Base-by-base conservation (phyloP, 2,113 vertebrate genomes). In the Sylvilagus bachmani region DNA sequence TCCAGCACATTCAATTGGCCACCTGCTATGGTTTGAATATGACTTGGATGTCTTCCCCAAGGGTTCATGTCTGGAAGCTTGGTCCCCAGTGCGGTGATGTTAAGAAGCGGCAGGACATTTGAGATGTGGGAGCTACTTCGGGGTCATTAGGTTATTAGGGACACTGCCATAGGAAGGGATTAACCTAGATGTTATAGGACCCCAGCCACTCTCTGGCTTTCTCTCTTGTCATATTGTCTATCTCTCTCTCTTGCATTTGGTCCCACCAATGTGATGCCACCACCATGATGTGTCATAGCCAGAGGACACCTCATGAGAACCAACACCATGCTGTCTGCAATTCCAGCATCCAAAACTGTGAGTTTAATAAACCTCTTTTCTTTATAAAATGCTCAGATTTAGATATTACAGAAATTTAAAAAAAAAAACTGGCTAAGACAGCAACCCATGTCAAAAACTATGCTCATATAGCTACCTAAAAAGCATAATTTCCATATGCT, bases 201-300 rank as follows among this genome's bases (percentile, higher is more conserved):
- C 1, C 10, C 19, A 4, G 3, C 25, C 1, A 14, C 33, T 61
- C 58, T 58, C n/a, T 84, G 67, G 22, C 29, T 83, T 75, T 49
- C 29, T 70, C 4, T 64, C 29, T 8, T 62, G 27, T 4, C 81
- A 24, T 55, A 11, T 36, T 4, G 31, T 25, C n/a, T 53, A n/a
- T 88, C 49, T 53, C n/a, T 88, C 49, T 21, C 16, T 82, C 25
- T 21, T 16, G 4, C 3, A 25, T 6, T 13, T 5, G 6, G 13
- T 49, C 22, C 16, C 36, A 13, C 24, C n/a, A 12, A 9, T 13
- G 27, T 16, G 10, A 27, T 84, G 49, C 27, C 25, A 14, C 16
- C 2, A 14, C 31, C 5, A 10, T 8, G 3, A 2, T 25, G n/a
- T 6, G 1, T 24, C 64, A 9, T 29, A 55, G 0, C 31, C 36